Percentiles rank a stretch among this genome's conserved stretches.
These are phyloP conservation scores for Columba janthina DNA, from an alignment of 2,113 vertebrate genomes.

Conservation along the genomic window DNA sequence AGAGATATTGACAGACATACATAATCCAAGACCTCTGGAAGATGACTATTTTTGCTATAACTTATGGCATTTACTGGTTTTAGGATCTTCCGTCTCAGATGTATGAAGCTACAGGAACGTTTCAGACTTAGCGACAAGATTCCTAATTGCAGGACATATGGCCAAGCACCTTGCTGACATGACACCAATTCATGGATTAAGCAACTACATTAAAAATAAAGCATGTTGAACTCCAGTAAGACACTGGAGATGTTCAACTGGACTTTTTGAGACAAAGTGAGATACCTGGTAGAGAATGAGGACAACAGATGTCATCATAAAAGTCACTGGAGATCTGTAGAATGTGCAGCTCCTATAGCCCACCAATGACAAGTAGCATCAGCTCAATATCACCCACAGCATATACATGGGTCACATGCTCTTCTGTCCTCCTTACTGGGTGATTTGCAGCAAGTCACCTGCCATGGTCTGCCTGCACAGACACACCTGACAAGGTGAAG, in stretches of 20 bases:
- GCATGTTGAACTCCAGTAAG: neutral
- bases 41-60: neutral
- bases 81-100: neutral
- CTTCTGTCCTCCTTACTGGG: neutral
- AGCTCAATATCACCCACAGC: neutral
- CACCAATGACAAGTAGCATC: neutral
- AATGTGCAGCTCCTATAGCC: neutral
- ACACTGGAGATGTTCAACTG: neutral
- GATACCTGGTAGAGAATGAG: accelerated
- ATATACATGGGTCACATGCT: accelerated
- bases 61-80: neutral
- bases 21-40: neutral
- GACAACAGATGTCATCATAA: neutral
- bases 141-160: neutral
- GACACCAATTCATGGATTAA: neutral
- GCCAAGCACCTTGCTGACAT: neutral
- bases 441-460: neutral
- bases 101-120: neutral
- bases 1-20: neutral
- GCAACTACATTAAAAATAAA: neutral
- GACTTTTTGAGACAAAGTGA: neutral
- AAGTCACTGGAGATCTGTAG: neutral
- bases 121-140: neutral
- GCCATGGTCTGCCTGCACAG: neutral
- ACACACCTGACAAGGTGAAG: neutral